These are phyloP conservation scores for Coccyzus lansbergi DNA, from an alignment of 2,797 vertebrate species.

Conservation along the genomic window DNA sequence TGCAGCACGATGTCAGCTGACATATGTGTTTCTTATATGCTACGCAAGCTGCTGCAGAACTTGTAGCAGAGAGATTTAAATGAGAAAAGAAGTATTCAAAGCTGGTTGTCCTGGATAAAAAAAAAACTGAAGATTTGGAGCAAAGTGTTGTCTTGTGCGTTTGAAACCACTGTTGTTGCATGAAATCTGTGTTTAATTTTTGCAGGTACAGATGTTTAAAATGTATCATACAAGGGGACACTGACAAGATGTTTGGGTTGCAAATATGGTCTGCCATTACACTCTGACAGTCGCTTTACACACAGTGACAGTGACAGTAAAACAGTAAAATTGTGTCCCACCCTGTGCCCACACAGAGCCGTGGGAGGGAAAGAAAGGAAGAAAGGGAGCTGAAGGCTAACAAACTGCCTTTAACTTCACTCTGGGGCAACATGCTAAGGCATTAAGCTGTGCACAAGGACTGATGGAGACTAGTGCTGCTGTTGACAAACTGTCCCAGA, in stretches of 20 bases:
- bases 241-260: neutral
- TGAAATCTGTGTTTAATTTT: conserved; percentile 49
- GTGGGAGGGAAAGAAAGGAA: neutral
- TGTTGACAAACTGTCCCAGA: neutral
- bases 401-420: neutral
- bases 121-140: neutral
- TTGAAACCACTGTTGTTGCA: neutral
- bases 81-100: neutral
- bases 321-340: neutral
- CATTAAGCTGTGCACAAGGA: neutral
- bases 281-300: too few species aligned
- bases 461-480: neutral
- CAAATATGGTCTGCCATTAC: neutral
- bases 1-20: neutral
- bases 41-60: neutral
- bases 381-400: neutral
- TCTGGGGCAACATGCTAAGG: neutral
- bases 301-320: too few species aligned
- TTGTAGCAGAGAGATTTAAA: neutral
- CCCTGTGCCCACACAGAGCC: neutral
- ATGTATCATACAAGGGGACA: neutral
- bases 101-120: neutral
- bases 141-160: neutral
- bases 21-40: neutral
- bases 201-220: conserved; percentile 26